phyloP scores from a whole-genome alignment of 2,113 vertebrate genomes.

The Phyllostomus hastatus region DNA sequence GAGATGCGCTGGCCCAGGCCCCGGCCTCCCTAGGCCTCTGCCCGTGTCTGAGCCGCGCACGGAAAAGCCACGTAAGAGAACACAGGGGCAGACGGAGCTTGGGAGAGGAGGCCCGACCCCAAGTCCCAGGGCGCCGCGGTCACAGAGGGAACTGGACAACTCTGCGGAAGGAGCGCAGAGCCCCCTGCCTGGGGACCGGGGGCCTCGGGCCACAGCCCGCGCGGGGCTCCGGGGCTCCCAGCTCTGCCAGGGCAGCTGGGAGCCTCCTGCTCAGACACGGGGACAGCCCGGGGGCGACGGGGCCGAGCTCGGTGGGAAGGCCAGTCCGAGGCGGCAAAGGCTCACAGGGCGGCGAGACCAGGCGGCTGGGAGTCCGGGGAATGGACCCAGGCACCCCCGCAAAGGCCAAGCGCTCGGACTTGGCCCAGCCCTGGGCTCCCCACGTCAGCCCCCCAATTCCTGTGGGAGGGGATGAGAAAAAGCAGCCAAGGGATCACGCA shows the following conservation, averaged over 20 bases:
- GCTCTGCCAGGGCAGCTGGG: background rate
- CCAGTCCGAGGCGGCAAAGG: background rate
- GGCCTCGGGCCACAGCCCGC: rapidly evolving
- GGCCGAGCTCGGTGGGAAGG: rapidly evolving
- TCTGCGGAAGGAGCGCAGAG: background rate
- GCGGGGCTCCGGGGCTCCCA: no score
- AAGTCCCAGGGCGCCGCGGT: background rate
- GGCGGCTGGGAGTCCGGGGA: background rate
- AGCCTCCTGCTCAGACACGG: background rate
- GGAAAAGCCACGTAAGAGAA: background rate
- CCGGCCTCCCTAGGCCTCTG: background rate
- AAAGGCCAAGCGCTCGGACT: background rate
- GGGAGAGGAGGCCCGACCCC: rapidly evolving
- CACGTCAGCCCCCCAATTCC: background rate
- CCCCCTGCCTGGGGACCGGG: no score
- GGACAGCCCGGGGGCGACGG: background rate
- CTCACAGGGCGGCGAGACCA: background rate
- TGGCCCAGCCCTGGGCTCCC: background rate
- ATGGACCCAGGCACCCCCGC: background rate
- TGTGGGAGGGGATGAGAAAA: background rate
- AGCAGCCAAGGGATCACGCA: background rate
- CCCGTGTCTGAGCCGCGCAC: background rate
- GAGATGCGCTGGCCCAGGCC: background rate
- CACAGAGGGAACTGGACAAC: background rate
- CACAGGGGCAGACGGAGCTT: rapidly evolving